Percentiles rank a stretch among this genome's conserved stretches.
Evolutionary conservation across 1,140 invertebrate genomes (phyloP).

Genomic region (Drosophila triauraria): DNA sequence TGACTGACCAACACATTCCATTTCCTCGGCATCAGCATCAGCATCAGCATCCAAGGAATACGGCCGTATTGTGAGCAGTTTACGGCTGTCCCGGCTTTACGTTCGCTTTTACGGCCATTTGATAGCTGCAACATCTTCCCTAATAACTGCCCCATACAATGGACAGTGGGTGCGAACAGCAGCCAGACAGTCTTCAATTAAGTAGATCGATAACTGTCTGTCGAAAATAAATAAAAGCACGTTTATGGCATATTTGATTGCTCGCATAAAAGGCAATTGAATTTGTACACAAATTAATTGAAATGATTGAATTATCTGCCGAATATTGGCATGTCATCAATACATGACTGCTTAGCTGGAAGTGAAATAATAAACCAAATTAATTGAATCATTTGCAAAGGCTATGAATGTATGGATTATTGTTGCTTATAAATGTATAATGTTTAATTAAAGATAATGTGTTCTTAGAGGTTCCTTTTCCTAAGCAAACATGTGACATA

Average conservation of each 20-base stretch:
- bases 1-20: slow-evolving; percentile 55
- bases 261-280: slow-evolving; percentile 22
- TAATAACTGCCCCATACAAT: slow-evolving; percentile 56
- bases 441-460: not conserved
- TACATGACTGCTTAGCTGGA: not conserved
- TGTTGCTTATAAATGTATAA: not conserved
- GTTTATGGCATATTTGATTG: slow-evolving; percentile 19
- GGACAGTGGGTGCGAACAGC: slow-evolving; percentile 38
- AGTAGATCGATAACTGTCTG: slow-evolving; percentile 23
- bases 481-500: too few relatives aligned
- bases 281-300: slow-evolving; percentile 30
- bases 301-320: slow-evolving; percentile 21
- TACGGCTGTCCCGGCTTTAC: slow-evolving; percentile 47
- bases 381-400: not conserved
- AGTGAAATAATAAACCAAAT: slow-evolving; percentile 21
- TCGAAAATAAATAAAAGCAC: slow-evolving; percentile 21
- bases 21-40: slow-evolving; percentile 25
- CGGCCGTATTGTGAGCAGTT: slow-evolving; percentile 51
- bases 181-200: slow-evolving; percentile 6
- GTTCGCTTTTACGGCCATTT: slow-evolving; percentile 73
- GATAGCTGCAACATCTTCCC: slow-evolving; percentile 65
- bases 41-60: slow-evolving; percentile 26
- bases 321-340: slow-evolving; percentile 2
- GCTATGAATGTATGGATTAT: not conserved
- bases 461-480: not conserved